phyloP scores from a whole-genome alignment of 2,797 vertebrate species.

The Chloroceryle inda region DNA sequence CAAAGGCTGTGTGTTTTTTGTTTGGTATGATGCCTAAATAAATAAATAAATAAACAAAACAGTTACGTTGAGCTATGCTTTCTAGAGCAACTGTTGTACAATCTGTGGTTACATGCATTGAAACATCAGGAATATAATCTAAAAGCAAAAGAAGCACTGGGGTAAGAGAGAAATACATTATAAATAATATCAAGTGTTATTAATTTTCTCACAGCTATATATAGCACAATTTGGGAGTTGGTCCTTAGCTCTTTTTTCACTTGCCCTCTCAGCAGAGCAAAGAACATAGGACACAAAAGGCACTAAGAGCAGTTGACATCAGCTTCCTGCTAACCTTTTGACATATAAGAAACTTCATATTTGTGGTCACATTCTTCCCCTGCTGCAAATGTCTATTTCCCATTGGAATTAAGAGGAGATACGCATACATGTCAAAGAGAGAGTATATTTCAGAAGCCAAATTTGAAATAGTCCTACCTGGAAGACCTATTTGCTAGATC shows the following conservation, averaged over 20 bases:
- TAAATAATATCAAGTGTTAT: neutral
- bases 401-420: neutral
- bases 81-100: neutral
- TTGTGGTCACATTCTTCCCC: neutral
- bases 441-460: neutral
- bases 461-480: neutral
- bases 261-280: rapidly evolving
- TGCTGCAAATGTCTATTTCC: neutral
- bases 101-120: neutral
- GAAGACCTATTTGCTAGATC: neutral
- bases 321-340: neutral
- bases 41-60: neutral
- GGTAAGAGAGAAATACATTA: neutral
- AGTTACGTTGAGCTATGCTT: neutral
- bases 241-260: neutral
- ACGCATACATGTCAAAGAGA: rapidly evolving
- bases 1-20: neutral
- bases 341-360: neutral
- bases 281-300: neutral
- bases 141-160: neutral
- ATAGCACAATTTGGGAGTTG: neutral
- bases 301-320: neutral
- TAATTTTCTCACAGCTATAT: neutral
- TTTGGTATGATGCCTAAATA: neutral
- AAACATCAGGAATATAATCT: neutral